Evolutionary conservation across 2,797 vertebrate genomes (phyloP).

Genomic region (Karalla daura): DNA sequence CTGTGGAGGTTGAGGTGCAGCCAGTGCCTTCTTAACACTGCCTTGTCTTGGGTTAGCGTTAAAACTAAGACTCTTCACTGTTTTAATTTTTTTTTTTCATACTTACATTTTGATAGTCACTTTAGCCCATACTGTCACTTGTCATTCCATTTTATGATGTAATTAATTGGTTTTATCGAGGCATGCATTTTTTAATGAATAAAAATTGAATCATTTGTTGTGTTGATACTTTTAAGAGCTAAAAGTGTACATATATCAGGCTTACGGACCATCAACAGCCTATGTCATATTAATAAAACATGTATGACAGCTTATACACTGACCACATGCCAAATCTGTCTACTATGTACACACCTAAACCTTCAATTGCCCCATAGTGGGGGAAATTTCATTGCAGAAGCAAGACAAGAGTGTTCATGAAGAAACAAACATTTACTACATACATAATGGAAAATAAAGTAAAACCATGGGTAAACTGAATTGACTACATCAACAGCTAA

Average conservation of each 20-base stretch:
- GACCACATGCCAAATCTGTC: no score
- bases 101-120: conserved; percentile 43
- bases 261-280: neutral
- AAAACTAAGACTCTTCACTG: conserved; percentile 20
- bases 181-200: conserved; percentile 78
- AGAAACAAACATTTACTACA: no score
- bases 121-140: conserved; percentile 56
- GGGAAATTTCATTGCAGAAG: no score
- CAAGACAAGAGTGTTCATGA: no score
- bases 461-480: no score
- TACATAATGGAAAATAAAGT: no score
- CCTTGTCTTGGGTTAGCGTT: conserved; percentile 57
- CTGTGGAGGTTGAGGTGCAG: conserved; percentile 31
- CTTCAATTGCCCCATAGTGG: no score
- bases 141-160: conserved; percentile 66
- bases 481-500: no score
- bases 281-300: neutral
- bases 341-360: no score
- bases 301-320: neutral
- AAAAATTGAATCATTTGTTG: conserved; percentile 66
- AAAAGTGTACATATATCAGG: neutral
- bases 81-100: conserved; percentile 6
- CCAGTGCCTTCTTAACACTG: conserved; percentile 79
- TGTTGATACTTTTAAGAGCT: neutral
- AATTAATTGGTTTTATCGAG: conserved; percentile 64